Evolutionary conservation across 2,797 vertebrate genomes (phyloP).

Genomic region (Helostoma temminkii): DNA sequence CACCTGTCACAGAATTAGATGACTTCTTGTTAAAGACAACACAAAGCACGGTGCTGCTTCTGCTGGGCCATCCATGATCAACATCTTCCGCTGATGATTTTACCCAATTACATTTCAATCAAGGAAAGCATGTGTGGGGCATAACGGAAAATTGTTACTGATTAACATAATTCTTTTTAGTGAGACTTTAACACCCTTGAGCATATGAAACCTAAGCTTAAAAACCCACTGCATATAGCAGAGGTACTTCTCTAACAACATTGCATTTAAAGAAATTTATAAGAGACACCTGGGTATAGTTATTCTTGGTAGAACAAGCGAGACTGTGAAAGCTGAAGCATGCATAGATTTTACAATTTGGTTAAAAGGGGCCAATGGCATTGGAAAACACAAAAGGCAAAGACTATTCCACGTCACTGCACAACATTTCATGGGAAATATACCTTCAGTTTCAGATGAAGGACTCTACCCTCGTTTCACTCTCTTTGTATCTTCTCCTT

Average conservation of each 20-base stretch:
- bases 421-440: slow-evolving; percentile 78
- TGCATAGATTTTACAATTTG: slow-evolving; percentile 56
- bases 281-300: slow-evolving; percentile 60
- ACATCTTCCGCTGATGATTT: slow-evolving; percentile 57
- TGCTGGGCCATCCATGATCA: slow-evolving; percentile 53
- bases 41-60: slow-evolving; percentile 29
- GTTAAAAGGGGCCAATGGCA: slow-evolving; percentile 62
- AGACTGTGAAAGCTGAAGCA: slow-evolving; percentile 42
- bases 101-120: slow-evolving; percentile 68
- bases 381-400: slow-evolving; percentile 66
- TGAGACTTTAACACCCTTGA: slow-evolving; percentile 42
- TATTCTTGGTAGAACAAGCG: slow-evolving; percentile 61
- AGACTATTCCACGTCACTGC: slow-evolving; percentile 73
- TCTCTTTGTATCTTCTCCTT: slow-evolving; percentile 72
- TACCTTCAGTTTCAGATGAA: slow-evolving; percentile 71
- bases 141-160: slow-evolving; percentile 52
- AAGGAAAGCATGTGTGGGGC: slow-evolving; percentile 45
- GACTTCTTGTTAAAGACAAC: slow-evolving; percentile 45
- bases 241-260: slow-evolving; percentile 8
- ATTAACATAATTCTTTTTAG: slow-evolving; percentile 56
- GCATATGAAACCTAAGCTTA: slow-evolving; percentile 32
- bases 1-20: slow-evolving; percentile 60
- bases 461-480: slow-evolving; percentile 63
- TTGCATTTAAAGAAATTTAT: slow-evolving; percentile 46
- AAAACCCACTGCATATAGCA: slow-evolving; percentile 12